These are phyloP conservation scores for Brachyptera risi DNA, from an alignment of 2,888 invertebrate genomes.

Conservation along the genomic window DNA sequence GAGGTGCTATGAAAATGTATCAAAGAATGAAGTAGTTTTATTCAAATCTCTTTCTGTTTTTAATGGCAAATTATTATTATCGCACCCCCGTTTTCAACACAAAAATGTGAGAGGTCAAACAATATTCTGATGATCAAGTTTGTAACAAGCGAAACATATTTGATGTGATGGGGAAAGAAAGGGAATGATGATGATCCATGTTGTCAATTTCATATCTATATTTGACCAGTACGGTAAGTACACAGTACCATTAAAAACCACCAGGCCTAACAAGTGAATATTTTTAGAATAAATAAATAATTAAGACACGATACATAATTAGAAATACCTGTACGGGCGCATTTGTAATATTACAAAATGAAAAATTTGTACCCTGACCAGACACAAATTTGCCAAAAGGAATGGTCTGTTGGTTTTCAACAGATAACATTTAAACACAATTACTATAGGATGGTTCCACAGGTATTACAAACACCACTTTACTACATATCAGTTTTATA, in stretches of 20 bases:
- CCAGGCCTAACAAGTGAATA: slow-evolving; percentile 29
- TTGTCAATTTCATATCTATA: slow-evolving; percentile 28
- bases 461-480: slow-evolving; percentile 5
- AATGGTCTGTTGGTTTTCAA: not conserved
- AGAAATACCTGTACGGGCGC: not conserved
- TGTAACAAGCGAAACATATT: too few species aligned
- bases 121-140: too few species aligned
- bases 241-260: slow-evolving; percentile 33
- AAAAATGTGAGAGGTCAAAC: too few species aligned
- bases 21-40: too few species aligned
- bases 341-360: slow-evolving; percentile 3
- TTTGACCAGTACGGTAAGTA: slow-evolving; percentile 35
- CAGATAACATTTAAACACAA: not conserved
- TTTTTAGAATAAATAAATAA: slow-evolving; percentile 22
- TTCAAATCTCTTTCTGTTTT: too few species aligned
- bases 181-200: not conserved
- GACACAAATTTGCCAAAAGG: not conserved
- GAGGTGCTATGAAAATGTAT: too few species aligned
- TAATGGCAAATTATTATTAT: too few species aligned
- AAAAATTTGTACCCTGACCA: not conserved
- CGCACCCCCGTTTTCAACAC: too few species aligned
- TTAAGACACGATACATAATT: slow-evolving; percentile 8
- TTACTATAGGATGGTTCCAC: slow-evolving; percentile 1
- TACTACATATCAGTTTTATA: not conserved
- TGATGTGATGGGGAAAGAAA: not conserved